These are phyloP conservation scores for Thomomys bottae DNA, from an alignment of 2,113 vertebrate genomes.

Conservation along the genomic window DNA sequence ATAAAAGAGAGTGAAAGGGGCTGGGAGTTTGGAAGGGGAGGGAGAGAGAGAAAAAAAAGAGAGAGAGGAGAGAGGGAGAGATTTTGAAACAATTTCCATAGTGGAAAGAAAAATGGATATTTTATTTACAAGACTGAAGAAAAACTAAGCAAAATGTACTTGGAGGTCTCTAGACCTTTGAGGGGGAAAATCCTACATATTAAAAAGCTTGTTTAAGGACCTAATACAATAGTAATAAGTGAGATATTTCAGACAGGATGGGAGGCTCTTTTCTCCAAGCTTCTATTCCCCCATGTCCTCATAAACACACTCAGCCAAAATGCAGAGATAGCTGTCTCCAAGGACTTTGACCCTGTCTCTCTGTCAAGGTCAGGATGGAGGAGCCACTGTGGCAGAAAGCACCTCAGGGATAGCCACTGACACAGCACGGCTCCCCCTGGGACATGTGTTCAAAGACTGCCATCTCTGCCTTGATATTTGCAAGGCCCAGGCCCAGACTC, in stretches of 20 bases:
- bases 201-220: neutral
- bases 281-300: neutral
- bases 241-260: neutral
- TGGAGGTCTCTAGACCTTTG: no score
- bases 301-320: neutral
- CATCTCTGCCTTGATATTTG: conserved; percentile 13
- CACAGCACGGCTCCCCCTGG: neutral
- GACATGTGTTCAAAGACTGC: neutral
- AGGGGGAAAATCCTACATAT: no score
- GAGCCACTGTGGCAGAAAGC: neutral
- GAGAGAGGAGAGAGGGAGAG: no score
- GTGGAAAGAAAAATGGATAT: no score
- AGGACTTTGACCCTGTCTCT: neutral
- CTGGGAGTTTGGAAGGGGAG: no score
- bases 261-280: neutral
- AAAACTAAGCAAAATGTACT: no score
- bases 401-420: neutral
- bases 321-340: neutral
- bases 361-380: neutral
- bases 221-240: neutral
- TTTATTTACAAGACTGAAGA: no score
- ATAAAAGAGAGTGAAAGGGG: no score
- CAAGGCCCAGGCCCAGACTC: neutral
- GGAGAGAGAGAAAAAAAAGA: no score
- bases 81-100: no score